phyloP scores from a whole-genome alignment of 2,888 invertebrate genomes.

The Chironomus riparius region DNA sequence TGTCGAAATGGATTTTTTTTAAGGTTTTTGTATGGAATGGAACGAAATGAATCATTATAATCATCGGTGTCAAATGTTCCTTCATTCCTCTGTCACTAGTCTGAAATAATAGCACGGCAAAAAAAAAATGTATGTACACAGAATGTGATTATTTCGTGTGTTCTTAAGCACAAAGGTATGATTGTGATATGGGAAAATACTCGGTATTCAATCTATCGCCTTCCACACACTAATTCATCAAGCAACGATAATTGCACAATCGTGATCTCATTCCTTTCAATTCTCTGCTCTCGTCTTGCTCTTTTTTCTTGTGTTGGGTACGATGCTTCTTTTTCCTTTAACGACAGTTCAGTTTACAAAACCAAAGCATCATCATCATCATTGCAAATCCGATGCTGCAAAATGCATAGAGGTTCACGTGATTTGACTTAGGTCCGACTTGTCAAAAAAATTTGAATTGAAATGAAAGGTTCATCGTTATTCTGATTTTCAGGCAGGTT shows the following conservation, averaged over 20 bases:
- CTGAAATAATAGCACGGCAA: not conserved
- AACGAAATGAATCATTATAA: not conserved
- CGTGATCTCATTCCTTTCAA: constrained; percentile 6
- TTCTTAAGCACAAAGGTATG: not conserved
- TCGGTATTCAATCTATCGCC: not conserved
- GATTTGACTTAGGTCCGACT: too few relatives aligned
- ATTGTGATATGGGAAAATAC: constrained; percentile 12
- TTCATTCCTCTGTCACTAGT: not conserved
- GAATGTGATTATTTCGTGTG: not conserved
- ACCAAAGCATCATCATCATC: too few relatives aligned
- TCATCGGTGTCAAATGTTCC: constrained; percentile 19
- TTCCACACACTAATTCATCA: constrained; percentile 4
- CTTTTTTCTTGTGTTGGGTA: not conserved
- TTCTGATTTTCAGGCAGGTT: too few relatives aligned
- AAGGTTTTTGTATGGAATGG: not conserved
- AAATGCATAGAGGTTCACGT: too few relatives aligned
- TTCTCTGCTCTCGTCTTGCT: not conserved
- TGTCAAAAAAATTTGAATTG: too few relatives aligned
- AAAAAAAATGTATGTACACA: not conserved
- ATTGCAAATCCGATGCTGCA: not conserved
- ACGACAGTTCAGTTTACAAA: not conserved
- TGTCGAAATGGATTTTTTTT: not conserved
- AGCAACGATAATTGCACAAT: constrained; percentile 22
- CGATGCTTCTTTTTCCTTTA: not conserved
- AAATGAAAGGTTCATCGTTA: too few relatives aligned